Base-by-base conservation (phyloP, 2,113 vertebrate genomes). In the Xiphorhynchus elegans region DNA sequence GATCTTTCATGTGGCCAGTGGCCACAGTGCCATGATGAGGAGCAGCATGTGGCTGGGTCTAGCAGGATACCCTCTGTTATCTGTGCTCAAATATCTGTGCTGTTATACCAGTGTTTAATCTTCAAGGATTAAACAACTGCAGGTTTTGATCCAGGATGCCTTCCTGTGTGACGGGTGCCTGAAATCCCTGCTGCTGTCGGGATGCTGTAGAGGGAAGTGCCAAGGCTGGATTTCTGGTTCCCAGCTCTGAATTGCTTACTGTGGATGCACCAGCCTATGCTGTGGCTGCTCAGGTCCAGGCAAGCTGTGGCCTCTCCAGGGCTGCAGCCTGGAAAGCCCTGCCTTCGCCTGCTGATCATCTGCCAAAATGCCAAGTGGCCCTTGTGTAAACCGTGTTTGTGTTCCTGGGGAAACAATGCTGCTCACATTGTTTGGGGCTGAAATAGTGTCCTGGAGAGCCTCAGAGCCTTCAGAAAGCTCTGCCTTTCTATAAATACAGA, bases 11-110 rank as follows among this genome's bases (percentile, higher is more conserved):
- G 26, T 55, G 58, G 29, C 37, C 29, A 12, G 47, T 33, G 56
- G 29, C 39, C 33, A 15, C 25, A 7, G 42, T 29, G 59, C 59
- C 0, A 0, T 1, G 70, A 0, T 0, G 70, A 31, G 60, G 70
- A 90, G 78, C 85, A 85, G 66, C 35, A 28, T 6, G 3, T 2
- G 18, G 46, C 59, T 1, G 2, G 3, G 19, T 37, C 53, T 69
- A n/a, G 72, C 1, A 5, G 62, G 49, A 64, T 2, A 5, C n/a
- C 56, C 42, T 0, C 0, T 11, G 76, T 72, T 64, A 91, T 81
- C 88, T 84, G 64, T 10, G 40, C 69, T 42, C 49, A 73, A 58
- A 72, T 53, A 67, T 58, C 92, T 85, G 92, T 6, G 0, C 80
- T 0, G 6, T 72, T 77, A 67, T 31, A 44, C 46, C 73, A 21